Evolutionary conservation across 2,888 invertebrate species (phyloP).

Genomic region (Heliconius ismenius): DNA sequence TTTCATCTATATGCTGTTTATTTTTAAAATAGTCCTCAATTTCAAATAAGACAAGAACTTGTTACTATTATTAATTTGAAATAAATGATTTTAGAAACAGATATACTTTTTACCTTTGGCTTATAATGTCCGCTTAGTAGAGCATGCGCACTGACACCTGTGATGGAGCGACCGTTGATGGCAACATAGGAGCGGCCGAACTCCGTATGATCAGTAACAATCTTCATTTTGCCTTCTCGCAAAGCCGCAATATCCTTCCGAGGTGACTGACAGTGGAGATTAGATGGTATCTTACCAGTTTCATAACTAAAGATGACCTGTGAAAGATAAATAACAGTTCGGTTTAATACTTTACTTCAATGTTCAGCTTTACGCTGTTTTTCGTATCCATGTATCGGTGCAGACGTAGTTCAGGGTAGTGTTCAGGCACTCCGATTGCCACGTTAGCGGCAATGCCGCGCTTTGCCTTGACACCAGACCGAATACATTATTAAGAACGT

Average conservation of each 20-base stretch:
- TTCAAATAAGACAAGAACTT: too few species aligned
- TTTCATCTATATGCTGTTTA: too few species aligned
- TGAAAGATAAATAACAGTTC: background rate
- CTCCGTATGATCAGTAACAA: conserved; percentile 81
- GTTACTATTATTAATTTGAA: too few species aligned
- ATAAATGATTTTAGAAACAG: too few species aligned
- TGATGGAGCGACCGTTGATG: conserved; percentile 58
- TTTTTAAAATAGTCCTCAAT: too few species aligned
- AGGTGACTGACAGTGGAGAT: conserved; percentile 85
- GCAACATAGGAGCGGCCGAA: conserved; percentile 78
- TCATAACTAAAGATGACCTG: conserved; percentile 76
- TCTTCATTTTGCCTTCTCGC: conserved; percentile 71
- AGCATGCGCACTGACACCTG: conserved; percentile 61
- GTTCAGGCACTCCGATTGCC: too few species aligned
- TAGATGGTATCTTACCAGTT: conserved; percentile 85
- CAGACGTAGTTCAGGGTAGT: background rate
- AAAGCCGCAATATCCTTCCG: conserved; percentile 64
- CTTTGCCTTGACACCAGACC: too few species aligned
- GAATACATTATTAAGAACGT: too few species aligned
- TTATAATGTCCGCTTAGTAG: conserved; percentile 61
- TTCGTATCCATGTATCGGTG: background rate
- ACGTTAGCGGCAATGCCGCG: too few species aligned
- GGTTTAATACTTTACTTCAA: background rate
- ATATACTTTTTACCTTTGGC: conserved; percentile 56
- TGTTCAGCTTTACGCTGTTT: too few species aligned